phyloP scores from a whole-genome alignment of 2,113 vertebrate genomes.

The Podarcis muralis region DNA sequence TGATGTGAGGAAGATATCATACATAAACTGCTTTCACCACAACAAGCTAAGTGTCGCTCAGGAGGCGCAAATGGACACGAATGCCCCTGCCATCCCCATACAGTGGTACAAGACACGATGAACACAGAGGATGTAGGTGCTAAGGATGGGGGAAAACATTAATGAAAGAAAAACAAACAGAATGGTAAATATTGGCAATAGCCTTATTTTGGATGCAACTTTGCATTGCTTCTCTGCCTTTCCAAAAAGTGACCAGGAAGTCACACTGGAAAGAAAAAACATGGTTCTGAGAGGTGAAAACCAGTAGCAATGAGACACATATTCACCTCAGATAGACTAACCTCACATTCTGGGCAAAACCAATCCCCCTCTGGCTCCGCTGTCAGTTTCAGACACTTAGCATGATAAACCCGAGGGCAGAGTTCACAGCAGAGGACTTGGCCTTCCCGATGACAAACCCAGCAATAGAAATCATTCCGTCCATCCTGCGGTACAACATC shows the following conservation, averaged over 20 bases:
- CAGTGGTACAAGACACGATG: not conserved
- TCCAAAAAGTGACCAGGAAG: constrained; percentile 14
- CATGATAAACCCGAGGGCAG: constrained; percentile 99
- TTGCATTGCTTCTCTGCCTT: not conserved
- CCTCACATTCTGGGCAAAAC: constrained; percentile 99
- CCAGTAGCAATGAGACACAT: constrained; percentile 36
- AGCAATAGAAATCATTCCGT: constrained; percentile 99
- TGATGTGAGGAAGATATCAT: not conserved
- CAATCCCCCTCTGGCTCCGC: constrained; percentile 99
- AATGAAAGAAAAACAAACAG: not conserved
- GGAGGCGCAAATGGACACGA: not conserved
- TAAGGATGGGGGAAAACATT: not conserved
- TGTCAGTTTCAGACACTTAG: constrained; percentile 99
- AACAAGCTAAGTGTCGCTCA: not conserved
- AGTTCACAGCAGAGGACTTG: constrained; percentile 99
- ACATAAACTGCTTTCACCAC: not conserved
- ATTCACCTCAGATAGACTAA: constrained; percentile 74
- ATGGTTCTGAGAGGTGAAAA: constrained; percentile 11
- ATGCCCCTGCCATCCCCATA: not conserved
- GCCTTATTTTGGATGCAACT: not conserved
- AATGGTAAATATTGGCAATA: not conserved
- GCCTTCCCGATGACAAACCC: constrained; percentile 99
- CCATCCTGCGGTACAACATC: constrained; percentile 99
- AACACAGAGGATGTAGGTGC: constrained; percentile 22
- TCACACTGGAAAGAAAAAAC: constrained; percentile 1